Base-by-base conservation (phyloP, 2,113 vertebrate species). In the Chloroceryle aenea region DNA sequence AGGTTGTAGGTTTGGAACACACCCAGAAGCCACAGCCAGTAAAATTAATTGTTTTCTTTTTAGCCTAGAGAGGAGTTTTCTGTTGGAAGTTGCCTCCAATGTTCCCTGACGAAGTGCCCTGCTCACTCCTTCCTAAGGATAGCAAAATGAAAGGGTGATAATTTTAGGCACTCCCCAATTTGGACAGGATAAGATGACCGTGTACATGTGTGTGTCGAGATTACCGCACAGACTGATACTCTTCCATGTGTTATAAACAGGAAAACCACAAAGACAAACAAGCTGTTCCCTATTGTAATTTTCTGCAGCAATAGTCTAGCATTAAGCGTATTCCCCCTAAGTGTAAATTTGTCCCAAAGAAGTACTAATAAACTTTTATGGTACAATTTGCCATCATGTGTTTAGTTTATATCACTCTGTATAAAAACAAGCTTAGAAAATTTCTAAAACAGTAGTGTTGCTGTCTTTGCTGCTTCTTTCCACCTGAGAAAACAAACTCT, bases 251-350 rank as follows among this genome's bases (percentile, higher is more conserved):
- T 76, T 95, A 93, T 95, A 95, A 97, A 96, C 81, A 96, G 89
- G 85, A 96, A 96, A 94, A 97, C 29, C 90, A 94, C 66, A 19
- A 82, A 94, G 53, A 80, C 69, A 92, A 95, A 90, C 64, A 95
- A 93, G 42, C 19, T 67, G 42, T 30, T 81, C 75, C 55, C 63
- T 74, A 83, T 27, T 95, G 85, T 74, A 74, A 56, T 76, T 79
- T 96, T 91, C 90, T 96, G 71, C 56, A 90, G 74, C 67, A 80
- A 64, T 45, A 79, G 18, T 78, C 81, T 59, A 85, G 30, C 66
- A 72, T 77, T 81, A 78, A 75, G n/a, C 3, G 1, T 62, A 75
- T 61, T 56, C 47, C 71, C 74, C 27, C 36, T 15, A 75, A 48
- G 85, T 42, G 59, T 48, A 92, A 66, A 68, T 80, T 78, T 66